Evolutionary conservation across 2,888 invertebrate species (phyloP).

Genomic region (Cheilosia pagana): DNA sequence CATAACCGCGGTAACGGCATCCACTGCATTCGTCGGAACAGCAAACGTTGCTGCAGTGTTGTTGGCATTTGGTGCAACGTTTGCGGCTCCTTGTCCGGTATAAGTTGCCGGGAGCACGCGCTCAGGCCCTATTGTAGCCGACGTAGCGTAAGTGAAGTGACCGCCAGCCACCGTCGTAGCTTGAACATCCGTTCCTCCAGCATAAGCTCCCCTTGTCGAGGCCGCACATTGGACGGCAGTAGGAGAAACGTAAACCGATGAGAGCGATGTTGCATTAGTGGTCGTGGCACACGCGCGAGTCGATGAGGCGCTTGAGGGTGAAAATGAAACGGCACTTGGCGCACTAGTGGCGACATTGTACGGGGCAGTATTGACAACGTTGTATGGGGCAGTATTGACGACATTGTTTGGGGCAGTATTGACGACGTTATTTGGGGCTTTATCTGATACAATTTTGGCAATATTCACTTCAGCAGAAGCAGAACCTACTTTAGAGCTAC

Average conservation of each 20-base stretch:
- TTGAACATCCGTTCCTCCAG: too few species aligned
- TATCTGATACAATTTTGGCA: neutral
- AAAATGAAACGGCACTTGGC: neutral
- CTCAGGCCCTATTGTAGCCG: too few species aligned
- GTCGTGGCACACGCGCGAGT: neutral
- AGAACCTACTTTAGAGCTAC: constrained; percentile 11
- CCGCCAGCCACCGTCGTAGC: too few species aligned
- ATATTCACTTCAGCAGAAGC: constrained; percentile 8
- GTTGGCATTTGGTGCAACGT: too few species aligned
- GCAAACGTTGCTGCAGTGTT: neutral
- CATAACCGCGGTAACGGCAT: neutral
- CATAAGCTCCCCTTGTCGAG: too few species aligned
- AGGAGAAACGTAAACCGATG: too few species aligned
- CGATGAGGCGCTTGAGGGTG: neutral
- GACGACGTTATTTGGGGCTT: neutral
- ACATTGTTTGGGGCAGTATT: neutral
- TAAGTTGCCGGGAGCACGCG: too few species aligned
- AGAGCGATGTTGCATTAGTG: neutral
- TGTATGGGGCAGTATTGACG: neutral
- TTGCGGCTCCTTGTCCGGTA: too few species aligned
- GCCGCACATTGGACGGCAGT: too few species aligned
- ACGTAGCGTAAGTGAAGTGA: too few species aligned
- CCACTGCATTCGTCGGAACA: neutral
- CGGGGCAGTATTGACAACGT: neutral
- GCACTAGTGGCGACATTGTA: neutral